Base-by-base conservation (phyloP, 2,888 invertebrate species). In the Oxystoma pomonae region DNA sequence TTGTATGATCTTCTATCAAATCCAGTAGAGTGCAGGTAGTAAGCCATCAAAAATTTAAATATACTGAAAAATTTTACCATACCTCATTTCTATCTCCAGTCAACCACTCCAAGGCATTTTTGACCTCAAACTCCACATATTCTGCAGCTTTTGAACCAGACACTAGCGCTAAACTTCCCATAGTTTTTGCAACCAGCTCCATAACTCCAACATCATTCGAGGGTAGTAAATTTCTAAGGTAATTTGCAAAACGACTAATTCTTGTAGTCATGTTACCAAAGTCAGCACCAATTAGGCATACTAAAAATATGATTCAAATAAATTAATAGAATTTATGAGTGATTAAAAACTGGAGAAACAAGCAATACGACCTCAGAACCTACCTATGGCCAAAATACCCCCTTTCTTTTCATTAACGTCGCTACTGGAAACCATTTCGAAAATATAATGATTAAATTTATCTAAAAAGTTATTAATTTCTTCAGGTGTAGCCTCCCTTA, bases 111-210 rank as follows among this genome's bases (percentile, higher is more conserved):
- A 96, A 92, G 1, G 98, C 95, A 75, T 94, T 85, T 78, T 96
- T 96, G 1, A 98, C 94, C 81, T 98, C 97, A 82, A 96, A 96
- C 74, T 98, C 97, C n/a, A 98, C 96, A 77, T 97, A 96, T 76
- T 97, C 96, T 0, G 96, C 94, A 22, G 97, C 92, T 78, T 94
- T 95, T 0, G 96, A 94, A 16, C 97, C 97, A 0, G 93, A 94
- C 17, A 92, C 90, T 19, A 95, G 85, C 1, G 97, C 97, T 60
- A 99, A 82, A 70, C 93, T 92, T 0, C 97, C 98, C 69, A 98
- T 90, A 2, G 98, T 97, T 77, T 94, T 93, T 1, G 98, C 96
- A 1, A 97, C 95, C 70, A 98, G 84, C 82, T 98, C 96, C 93
- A 98, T 96, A 0, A 98, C 94, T 16, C 90, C 90, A 0, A 92